phyloP scores from a whole-genome alignment of 2,113 vertebrate genomes.

The Anas platyrhynchos region DNA sequence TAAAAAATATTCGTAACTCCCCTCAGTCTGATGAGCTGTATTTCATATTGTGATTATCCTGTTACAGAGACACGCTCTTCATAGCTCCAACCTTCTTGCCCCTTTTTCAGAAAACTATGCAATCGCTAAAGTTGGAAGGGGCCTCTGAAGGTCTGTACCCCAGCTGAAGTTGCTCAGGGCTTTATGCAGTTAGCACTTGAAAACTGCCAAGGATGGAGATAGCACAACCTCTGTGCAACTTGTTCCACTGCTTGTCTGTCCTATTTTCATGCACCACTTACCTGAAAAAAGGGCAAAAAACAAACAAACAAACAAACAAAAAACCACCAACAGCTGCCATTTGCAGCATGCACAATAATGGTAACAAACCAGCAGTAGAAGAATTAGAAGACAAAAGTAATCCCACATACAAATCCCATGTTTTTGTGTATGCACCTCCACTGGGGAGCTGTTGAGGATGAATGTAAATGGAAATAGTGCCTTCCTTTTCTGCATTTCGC shows the following conservation, averaged over 20 bases:
- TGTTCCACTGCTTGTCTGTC: not conserved
- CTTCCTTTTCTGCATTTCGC: not conserved
- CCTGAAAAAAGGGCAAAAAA: not conserved
- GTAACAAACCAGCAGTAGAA: not conserved
- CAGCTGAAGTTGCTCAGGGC: not conserved
- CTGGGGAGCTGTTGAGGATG: not conserved
- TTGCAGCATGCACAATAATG: not conserved
- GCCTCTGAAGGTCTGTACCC: not conserved
- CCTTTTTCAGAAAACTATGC: not conserved
- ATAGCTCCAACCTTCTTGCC: not conserved
- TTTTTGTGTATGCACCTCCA: not conserved
- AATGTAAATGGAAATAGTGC: not conserved
- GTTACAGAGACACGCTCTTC: not conserved
- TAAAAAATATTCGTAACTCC: accelerated
- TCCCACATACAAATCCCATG: not conserved
- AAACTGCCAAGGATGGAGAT: not conserved
- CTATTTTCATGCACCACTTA: not conserved
- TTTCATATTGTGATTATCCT: not conserved
- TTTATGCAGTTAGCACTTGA: not conserved
- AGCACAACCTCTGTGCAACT: not conserved
- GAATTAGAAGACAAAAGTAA: not conserved
- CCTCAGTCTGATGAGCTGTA: accelerated
- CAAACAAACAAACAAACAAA: too few relatives aligned
- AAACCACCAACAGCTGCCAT: not conserved
- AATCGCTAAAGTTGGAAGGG: not conserved